Conservation (phyloP, 2,113 vertebrate genomes). For the Puffinus mauretanicus region DNA sequence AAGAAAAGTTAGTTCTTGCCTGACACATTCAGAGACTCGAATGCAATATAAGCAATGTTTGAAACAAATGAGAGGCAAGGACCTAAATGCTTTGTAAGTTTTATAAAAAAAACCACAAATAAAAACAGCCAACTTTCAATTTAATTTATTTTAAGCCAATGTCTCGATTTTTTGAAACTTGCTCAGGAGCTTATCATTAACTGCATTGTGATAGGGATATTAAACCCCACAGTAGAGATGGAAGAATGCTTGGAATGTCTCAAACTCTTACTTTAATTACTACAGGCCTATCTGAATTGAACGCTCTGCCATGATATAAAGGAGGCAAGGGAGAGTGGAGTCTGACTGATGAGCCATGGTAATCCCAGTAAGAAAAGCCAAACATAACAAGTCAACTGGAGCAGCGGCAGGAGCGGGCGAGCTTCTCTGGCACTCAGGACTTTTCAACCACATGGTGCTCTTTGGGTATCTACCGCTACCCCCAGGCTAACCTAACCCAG, state of each 20-base stretch:
- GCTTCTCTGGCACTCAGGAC: neutral
- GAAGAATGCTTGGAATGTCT: neutral
- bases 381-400: neutral
- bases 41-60: neutral
- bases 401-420: neutral
- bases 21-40: neutral
- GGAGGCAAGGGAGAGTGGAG: neutral
- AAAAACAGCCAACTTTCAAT: no score
- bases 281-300: neutral
- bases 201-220: neutral
- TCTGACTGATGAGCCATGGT: neutral
- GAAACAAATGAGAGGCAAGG: neutral
- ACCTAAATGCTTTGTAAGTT: neutral
- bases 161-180: neutral
- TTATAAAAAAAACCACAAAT: neutral
- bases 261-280: neutral
- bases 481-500: neutral
- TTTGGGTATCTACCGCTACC: neutral
- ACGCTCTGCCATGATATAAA: neutral
- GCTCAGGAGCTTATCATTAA: neutral
- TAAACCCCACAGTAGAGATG: neutral
- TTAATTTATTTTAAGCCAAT: no score
- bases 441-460: neutral
- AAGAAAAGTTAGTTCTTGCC: neutral
- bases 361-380: neutral